A percentile compares a stretch with the other conserved stretches of the same genome.
These are phyloP conservation scores for Grammomys dolichurus DNA, from an alignment of 2,113 vertebrate species.

Conservation along the genomic window DNA sequence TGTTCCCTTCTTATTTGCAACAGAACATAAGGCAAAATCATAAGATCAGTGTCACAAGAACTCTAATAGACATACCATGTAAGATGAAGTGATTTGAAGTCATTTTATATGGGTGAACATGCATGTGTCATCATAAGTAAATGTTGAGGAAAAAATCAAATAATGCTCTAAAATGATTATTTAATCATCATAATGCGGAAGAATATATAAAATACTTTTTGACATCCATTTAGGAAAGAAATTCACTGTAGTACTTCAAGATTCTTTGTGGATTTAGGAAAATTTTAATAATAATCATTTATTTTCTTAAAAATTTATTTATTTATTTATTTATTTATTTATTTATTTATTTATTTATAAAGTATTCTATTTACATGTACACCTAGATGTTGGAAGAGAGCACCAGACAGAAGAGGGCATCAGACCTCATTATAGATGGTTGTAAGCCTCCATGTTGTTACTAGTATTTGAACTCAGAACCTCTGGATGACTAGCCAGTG, in stretches of 20 bases:
- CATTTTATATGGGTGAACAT: not conserved
- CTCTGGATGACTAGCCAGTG: not conserved
- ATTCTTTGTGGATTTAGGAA: conserved; percentile 49
- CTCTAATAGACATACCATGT: not conserved
- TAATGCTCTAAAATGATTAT: conserved; percentile 11
- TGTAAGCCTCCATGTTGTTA: not conserved
- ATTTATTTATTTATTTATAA: not conserved
- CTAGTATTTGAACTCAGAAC: not conserved
- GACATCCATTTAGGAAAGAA: conserved; percentile 46
- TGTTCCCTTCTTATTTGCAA: conserved; percentile 45
- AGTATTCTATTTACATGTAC: not conserved
- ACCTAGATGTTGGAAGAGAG: not conserved
- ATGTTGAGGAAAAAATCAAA: conserved; percentile 11
- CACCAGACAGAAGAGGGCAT: not conserved
- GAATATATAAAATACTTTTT: conserved; percentile 38
- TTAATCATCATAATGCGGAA: not conserved
- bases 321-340: not conserved
- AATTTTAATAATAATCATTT: conserved; percentile 36
- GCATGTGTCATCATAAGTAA: not conserved
- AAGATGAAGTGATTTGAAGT: conserved; percentile 15
- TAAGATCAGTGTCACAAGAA: conserved; percentile 41
- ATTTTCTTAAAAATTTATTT: not conserved
- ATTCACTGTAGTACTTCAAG: not conserved
- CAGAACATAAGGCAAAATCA: conserved; percentile 32
- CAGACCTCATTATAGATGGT: not conserved